Base-by-base conservation (phyloP, 2,113 vertebrate species). In the Mugil cephalus region DNA sequence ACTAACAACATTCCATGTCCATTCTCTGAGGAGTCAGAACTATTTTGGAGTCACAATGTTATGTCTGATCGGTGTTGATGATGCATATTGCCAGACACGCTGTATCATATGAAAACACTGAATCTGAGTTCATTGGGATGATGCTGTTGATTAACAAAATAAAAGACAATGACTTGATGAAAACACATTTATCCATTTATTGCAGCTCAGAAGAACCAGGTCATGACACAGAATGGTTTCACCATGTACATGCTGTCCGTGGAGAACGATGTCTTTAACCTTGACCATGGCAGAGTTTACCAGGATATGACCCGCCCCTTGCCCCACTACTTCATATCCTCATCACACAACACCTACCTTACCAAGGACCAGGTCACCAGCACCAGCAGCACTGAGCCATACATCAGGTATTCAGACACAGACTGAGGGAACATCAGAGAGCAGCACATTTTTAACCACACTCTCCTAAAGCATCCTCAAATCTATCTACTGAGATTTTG, bases 301-400 rank as follows among this genome's bases (percentile, higher is more conserved):
- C 96, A 99, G 91, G 96, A 99, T 93, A 99, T 99, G 98, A 93
- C 18, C 77, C 94, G 89, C 43, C 96, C 98, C 1, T 84, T 99
- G 13, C 42, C 95, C 43, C 96, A 98, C 83, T 99, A 99, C 90
- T 99, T 95, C 91, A 98, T 99, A 91, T 99, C 96, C 71, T 95
- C 96, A 2, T 99, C 98, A 0, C 98, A 99, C 89, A 99, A 99
- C 67, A 99, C 98, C 46, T 99, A 99, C 83, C 94, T 99, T 69
- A 98, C 96, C 17, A 95, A 94, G 90, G 95, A 95, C 87, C 98
- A 99, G 91, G 93, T 99, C 0, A 96, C 96, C 0, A 93, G 98
- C 6, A 88, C 87, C 85, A 99, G 98, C 94, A 98, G 97, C 95
- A 97, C 96, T 0, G 98, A 99, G 83, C 96, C 98, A 3, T 99